Evolutionary conservation across 2,113 vertebrate genomes (phyloP), one percentile per base, ranked within the genome.

Genomic region (Neolamprologus caudopunctatus): DNA sequence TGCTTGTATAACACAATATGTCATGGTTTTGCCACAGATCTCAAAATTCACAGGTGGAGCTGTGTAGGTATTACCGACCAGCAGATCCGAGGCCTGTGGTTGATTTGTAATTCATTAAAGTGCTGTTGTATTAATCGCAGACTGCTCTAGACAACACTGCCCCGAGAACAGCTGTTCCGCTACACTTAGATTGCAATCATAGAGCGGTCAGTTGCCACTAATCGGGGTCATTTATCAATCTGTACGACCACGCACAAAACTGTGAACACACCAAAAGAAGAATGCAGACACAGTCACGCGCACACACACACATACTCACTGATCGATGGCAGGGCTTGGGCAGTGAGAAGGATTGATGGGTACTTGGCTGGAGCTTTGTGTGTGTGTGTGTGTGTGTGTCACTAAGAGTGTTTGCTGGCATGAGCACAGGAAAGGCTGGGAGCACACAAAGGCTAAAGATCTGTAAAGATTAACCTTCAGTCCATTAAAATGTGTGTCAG

Each of bases 191-290:
- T 95, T 95, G 89, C 92, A 93, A 93, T 94, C 91, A 94, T 88
- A 92, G 90, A 95, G 89, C 85, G 92, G 95, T 95, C 95, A 93
- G 90, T 95, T 71, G 89, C 92, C 91, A 78, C 92, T 96, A 96
- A 96, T 96, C 94, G 92, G 93, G 94, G 93, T 93, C 92, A 95
- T 96, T 92, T 91, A 95, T 96, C 95, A 95, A 91, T 93, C 89
- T 47, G 57, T 85, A 85, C 90, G 91, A 90, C 88, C 88, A 84
- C 90, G 91, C 73, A 78, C 85, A 87, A 73, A 84, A 90, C 89
- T 58, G 61, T n/a, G 81, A 90, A 83, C 79, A 42, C 85, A 21
- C 31, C 5, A 9, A 87, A 61, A 89, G 13, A 75, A 47, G 71
- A 75, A 51, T 80, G 83, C 85, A 80, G 57, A 57, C 71, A 24